Conservation (phyloP, 2,888 invertebrate species). For the Neoaliturus tenellus region DNA sequence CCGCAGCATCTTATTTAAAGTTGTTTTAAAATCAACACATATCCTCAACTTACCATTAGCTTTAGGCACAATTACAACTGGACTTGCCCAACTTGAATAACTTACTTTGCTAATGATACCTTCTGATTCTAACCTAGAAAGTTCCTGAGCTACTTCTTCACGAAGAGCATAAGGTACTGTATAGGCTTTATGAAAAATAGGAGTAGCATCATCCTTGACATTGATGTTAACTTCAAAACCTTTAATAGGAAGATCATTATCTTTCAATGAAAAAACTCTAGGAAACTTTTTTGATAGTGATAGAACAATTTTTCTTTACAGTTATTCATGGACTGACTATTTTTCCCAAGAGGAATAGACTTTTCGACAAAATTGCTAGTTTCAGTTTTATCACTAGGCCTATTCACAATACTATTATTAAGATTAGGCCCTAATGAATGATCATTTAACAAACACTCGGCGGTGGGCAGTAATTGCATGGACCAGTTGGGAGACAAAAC, state of each 20-base stretch:
- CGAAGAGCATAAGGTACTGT: background rate
- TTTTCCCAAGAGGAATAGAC: too few relatives aligned
- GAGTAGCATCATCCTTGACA: background rate
- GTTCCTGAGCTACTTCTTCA: background rate
- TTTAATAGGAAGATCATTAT: background rate
- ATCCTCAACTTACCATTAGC: conserved; percentile 3
- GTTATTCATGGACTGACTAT: background rate
- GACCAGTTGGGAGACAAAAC: background rate
- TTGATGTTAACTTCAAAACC: background rate
- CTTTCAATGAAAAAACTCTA: background rate
- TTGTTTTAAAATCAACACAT: conserved; percentile 27
- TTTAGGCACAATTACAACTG: background rate
- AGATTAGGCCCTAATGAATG: too few relatives aligned
- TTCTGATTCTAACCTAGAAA: background rate
- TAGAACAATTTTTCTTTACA: background rate
- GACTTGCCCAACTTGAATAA: too few relatives aligned
- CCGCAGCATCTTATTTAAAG: background rate
- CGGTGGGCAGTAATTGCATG: too few relatives aligned
- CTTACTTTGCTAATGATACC: background rate
- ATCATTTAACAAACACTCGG: too few relatives aligned
- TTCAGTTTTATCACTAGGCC: too few relatives aligned
- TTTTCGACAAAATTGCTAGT: too few relatives aligned
- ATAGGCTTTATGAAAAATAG: background rate
- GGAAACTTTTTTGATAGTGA: background rate
- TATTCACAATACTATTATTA: background rate